phyloP scores from a whole-genome alignment of 2,797 vertebrate species.

The Sciurus vulgaris region DNA sequence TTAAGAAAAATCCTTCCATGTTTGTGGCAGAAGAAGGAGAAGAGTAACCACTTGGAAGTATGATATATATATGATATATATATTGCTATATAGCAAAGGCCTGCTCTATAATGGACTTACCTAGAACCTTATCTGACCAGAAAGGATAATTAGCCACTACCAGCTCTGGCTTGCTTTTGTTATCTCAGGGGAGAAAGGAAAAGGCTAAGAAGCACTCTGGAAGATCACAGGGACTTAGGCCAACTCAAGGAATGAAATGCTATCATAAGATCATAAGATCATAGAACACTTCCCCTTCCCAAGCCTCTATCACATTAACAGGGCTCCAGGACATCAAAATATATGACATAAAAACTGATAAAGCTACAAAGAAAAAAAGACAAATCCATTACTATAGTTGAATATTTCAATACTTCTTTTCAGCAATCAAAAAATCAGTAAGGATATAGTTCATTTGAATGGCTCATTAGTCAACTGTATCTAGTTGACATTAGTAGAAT shows the following conservation, averaged over 20 bases:
- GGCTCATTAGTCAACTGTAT: not conserved
- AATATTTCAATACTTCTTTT: constrained; percentile 5
- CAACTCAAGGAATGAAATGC: not conserved
- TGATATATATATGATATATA: not conserved
- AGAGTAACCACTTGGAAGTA: constrained; percentile 11
- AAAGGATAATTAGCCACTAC: not conserved
- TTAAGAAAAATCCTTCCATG: not conserved
- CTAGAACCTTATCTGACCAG: not conserved
- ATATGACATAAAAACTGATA: not conserved
- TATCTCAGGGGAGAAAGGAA: not conserved
- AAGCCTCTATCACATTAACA: not conserved
- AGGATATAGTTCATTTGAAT: constrained; percentile 1
- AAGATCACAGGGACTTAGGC: not conserved
- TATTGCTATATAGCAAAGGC: not conserved
- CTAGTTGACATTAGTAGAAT: constrained; percentile 32
- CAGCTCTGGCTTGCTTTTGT: not conserved
- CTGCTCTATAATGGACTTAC: not conserved
- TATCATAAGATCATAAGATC: not conserved
- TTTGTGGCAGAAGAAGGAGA: not conserved
- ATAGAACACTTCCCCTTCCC: not conserved
- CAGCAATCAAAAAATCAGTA: constrained; percentile 1
- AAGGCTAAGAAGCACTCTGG: not conserved
- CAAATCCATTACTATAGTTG: not conserved
- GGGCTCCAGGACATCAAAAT: not conserved
- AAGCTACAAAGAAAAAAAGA: not conserved